phyloP scores from a whole-genome alignment of 2,888 invertebrate genomes.

The Gandaritis pyraliata region DNA sequence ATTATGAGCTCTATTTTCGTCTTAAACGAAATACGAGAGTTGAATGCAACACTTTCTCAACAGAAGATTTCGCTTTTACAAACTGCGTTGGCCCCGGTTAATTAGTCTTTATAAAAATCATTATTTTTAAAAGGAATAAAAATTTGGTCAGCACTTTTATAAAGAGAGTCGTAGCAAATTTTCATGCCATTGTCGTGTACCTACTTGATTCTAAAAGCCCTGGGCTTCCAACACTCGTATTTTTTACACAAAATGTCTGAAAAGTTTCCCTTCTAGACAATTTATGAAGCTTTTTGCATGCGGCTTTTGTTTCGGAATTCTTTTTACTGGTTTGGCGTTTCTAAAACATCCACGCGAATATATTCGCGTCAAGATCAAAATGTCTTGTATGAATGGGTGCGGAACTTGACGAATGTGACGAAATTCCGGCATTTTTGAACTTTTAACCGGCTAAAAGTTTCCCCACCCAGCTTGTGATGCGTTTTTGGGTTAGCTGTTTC shows the following conservation, averaged over 20 bases:
- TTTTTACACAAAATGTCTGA: conserved; percentile 13
- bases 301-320: conserved; percentile 24
- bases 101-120: too few relatives aligned
- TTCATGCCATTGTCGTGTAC: background rate
- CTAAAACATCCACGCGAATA: conserved; percentile 33
- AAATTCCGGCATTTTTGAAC: background rate
- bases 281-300: conserved; percentile 28
- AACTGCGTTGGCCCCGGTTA: too few relatives aligned
- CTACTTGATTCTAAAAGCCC: conserved; percentile 1
- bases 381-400: conserved; percentile 2
- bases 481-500: too few relatives aligned
- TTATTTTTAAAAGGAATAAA: too few relatives aligned
- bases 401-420: background rate
- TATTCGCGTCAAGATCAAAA: conserved; percentile 20
- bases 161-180: too few relatives aligned
- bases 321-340: conserved; percentile 29
- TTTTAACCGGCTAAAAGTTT: too few relatives aligned
- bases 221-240: conserved; percentile 3
- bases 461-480: too few relatives aligned
- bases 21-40: too few relatives aligned
- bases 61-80: too few relatives aligned
- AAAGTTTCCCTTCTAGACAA: conserved; percentile 26
- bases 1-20: too few relatives aligned
- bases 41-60: too few relatives aligned
- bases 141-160: too few relatives aligned